Evolutionary conservation across 1,140 invertebrate genomes (phyloP).

Genomic region (Dendroctonus ponderosae): DNA sequence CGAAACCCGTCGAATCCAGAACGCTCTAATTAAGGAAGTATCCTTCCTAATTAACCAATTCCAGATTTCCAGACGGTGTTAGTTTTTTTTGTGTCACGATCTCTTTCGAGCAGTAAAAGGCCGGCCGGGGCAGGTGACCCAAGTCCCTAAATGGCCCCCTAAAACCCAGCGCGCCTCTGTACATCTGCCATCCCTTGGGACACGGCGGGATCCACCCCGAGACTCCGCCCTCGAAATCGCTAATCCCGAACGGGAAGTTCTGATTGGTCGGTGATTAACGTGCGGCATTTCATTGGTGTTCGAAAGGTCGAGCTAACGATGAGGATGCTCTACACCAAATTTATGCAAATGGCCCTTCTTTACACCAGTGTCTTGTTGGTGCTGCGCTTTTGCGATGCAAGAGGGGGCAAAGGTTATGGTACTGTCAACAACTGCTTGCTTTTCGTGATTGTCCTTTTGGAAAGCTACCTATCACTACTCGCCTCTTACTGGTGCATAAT

Average conservation of each 20-base stretch:
- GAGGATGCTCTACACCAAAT: slow-evolving; percentile 35
- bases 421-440: slow-evolving; percentile 29
- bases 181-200: slow-evolving; percentile 34
- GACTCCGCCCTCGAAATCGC: slow-evolving; percentile 14
- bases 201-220: slow-evolving; percentile 28
- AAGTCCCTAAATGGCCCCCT: slow-evolving; percentile 28
- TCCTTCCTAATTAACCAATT: slow-evolving; percentile 11
- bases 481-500: slow-evolving; percentile 17
- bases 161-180: slow-evolving; percentile 30
- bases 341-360: slow-evolving; percentile 38
- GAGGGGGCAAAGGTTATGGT: slow-evolving; percentile 32
- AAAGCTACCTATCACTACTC: slow-evolving; percentile 24
- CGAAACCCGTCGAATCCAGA: background rate
- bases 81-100: slow-evolving; percentile 11
- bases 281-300: slow-evolving; percentile 19
- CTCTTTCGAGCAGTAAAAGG: slow-evolving; percentile 28
- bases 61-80: background rate
- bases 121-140: slow-evolving; percentile 25
- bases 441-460: slow-evolving; percentile 35
- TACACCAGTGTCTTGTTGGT: slow-evolving; percentile 36
- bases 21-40: slow-evolving; percentile 6
- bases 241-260: background rate
- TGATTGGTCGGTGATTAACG: slow-evolving; percentile 14
- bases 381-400: slow-evolving; percentile 35
- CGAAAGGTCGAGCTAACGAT: slow-evolving; percentile 26